Conservation (phyloP, 1,140 invertebrate species). For the Drosophila busckii region DNA sequence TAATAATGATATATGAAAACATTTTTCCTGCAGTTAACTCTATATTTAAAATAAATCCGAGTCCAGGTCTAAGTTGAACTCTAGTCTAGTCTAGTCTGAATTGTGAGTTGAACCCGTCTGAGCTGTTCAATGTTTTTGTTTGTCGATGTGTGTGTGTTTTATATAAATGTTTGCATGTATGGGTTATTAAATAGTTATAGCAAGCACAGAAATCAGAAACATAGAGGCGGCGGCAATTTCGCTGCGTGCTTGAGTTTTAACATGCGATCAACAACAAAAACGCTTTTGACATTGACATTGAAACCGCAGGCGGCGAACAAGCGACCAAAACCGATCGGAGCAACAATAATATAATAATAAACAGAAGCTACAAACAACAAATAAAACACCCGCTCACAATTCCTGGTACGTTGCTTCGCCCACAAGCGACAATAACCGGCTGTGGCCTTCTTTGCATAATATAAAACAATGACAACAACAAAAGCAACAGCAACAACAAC, state of each 20-base stretch:
- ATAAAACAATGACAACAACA: slow-evolving; percentile 14
- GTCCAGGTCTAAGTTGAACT: too few relatives aligned
- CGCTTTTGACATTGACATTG: slow-evolving; percentile 67
- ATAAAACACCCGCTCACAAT: too few relatives aligned
- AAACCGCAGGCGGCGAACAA: slow-evolving; percentile 34
- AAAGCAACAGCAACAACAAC: slow-evolving; percentile 6
- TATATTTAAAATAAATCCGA: too few relatives aligned
- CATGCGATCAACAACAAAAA: slow-evolving; percentile 59
- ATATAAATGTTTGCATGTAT: not conserved
- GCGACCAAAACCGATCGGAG: not conserved
- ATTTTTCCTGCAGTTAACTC: too few relatives aligned
- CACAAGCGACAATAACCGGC: slow-evolving; percentile 20
- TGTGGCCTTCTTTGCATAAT: slow-evolving; percentile 39
- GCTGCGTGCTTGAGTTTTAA: slow-evolving; percentile 41
- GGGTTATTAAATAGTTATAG: slow-evolving; percentile 19
- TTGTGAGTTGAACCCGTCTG: too few relatives aligned
- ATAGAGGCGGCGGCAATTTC: slow-evolving; percentile 31
- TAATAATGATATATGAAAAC: too few relatives aligned
- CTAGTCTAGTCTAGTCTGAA: too few relatives aligned
- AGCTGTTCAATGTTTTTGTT: not conserved
- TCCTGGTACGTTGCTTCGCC: too few relatives aligned
- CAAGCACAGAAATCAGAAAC: slow-evolving; percentile 15
- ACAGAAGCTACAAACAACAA: slow-evolving; percentile 12
- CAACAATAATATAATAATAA: slow-evolving; percentile 1
- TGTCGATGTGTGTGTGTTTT: not conserved